Evolutionary conservation across 2,113 vertebrate species (phyloP).

Genomic region (Pygoscelis antarcticus): DNA sequence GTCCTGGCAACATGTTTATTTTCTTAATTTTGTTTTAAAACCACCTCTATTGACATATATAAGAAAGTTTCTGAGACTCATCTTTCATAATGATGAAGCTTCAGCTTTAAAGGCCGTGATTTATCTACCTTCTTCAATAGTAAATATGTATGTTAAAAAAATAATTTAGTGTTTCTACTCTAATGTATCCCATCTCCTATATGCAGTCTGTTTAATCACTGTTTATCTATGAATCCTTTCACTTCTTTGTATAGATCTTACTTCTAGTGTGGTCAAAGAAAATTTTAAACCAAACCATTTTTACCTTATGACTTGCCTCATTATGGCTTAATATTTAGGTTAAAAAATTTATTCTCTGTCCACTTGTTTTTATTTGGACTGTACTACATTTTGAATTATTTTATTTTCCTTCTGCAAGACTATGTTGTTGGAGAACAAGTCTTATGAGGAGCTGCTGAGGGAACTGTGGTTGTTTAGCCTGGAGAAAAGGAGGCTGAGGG

Average conservation of each 20-base stretch:
- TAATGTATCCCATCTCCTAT: neutral
- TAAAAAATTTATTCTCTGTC: neutral
- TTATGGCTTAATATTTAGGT: neutral
- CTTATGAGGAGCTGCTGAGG: too few relatives aligned
- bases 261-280: accelerated
- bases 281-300: neutral
- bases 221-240: neutral
- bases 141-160: neutral
- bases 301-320: neutral
- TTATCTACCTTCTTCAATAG: neutral
- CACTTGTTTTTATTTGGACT: neutral
- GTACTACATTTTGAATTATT: neutral
- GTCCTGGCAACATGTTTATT: neutral
- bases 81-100: neutral
- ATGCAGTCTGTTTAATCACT: neutral
- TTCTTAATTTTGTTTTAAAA: neutral
- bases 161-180: neutral
- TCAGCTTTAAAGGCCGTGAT: neutral
- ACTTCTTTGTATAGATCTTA: neutral
- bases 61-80: neutral
- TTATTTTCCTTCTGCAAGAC: neutral
- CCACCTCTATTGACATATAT: neutral
- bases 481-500: too few relatives aligned
- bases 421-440: neutral
- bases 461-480: too few relatives aligned